Base-by-base conservation (phyloP, 2,797 vertebrate genomes). In the Echeneis naucrates region DNA sequence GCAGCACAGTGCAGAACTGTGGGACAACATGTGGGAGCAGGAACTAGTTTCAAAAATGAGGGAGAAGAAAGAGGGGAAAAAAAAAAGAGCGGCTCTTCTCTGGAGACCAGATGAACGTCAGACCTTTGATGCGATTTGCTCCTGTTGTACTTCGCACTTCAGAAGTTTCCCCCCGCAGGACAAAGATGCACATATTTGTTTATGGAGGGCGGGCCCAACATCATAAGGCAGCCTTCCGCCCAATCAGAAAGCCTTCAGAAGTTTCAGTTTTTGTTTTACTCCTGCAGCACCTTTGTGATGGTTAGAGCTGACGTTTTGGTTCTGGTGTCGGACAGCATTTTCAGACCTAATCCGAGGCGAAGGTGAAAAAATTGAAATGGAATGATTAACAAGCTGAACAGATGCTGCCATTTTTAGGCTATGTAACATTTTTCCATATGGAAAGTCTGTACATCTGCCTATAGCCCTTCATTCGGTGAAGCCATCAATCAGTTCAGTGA, bases 181-280 rank as follows among this genome's bases (percentile, higher is more conserved):
- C 74, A 59, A 82, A 78, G 67, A 77, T 30, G 70, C 83, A 69
- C 77, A 66, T 89, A 84, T 93, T 92, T 92, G 87, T 86, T 92
- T 90, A 89, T 80, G 78, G 78, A 89, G 88, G 81, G 90, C 80
- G 52, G 55, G 62, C 69, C 52, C 48, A 13, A 67, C 80, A 83
- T 89, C 84, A 81, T 7, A 78, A 68, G 62, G 73, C 38, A 50
- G 35, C 38, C 45, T 78, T 50, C 51, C 9, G 86, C 33, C 80
- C 79, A 87, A 85, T 87, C 74, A 82, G 66, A 76, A 68, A 51
- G 16, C 66, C 51, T 3, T 81, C 76, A 81, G 42, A 77, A 42
- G 21, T 75, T 65, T 85, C 45, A 8, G 62, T 47, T 5, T 50
- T 50, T 50, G 24, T 42, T 30, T 30, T 30, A 3, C 30, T 74